Evolutionary conservation across 2,797 vertebrate species (phyloP), one percentile per base, ranked within the genome.

Genomic region (Neosilurus hyrtlii): DNA sequence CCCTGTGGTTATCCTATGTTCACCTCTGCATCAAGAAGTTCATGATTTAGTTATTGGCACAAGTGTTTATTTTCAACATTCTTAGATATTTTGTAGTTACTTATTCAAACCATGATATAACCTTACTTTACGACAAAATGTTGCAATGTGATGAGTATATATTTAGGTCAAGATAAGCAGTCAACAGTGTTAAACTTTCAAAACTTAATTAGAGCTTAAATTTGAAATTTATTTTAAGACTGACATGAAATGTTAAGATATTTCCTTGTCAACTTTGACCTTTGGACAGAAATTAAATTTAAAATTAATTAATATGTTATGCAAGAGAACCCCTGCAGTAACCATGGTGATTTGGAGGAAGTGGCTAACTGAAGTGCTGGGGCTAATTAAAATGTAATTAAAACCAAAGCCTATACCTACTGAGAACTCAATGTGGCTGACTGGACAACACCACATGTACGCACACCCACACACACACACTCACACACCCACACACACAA

Each of bases 321-420:
- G 62, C 20, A n/a, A 62, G 57, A 72, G 9, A 56, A 79, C 24
- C 43, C 80, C 70, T 26, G 61, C 49, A 37, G 71, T 72, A 49
- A 51, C 7, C 12, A 12, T 43, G 59, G 12, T 37, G 80, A 16
- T 37, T 56, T 75, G 66, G 20, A 66, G 72, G 81, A 74, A 82
- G 71, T 75, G 61, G 61, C 30, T 75, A 43, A 82, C 16, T 62
- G 9, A 81, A 63, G 68, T 81, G 56, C 12, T 81, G 79, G 11
- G 20, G 24, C 68, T 81, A 63, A 81, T 81, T 73, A 81, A 82
- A 73, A 66, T 67, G 43, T 75, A 75, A 82, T 20, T 37, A 10
- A 75, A 66, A 16, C 49, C 15, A 75, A 65, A 66, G 71, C 81
- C 71, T 75, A 65, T 66, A 66, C 71, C 81, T 66, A 73, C 61